These are phyloP conservation scores for Spodoptera littoralis DNA, from an alignment of 2,888 invertebrate species.

Conservation along the genomic window DNA sequence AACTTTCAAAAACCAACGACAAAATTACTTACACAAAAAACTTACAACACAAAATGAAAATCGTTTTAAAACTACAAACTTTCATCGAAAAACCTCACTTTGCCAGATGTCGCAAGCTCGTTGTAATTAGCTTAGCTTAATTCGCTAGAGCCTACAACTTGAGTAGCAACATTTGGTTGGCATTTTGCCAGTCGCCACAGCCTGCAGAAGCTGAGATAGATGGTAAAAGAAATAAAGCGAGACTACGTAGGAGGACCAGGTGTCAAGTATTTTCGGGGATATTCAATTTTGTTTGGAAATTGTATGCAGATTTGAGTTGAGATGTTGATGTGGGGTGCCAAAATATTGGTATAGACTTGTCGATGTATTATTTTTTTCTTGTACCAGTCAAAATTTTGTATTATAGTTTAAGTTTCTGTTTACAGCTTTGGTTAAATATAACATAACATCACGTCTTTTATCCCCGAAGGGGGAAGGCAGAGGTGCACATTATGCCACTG, in stretches of 20 bases:
- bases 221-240: constrained; percentile 74
- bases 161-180: constrained; percentile 60
- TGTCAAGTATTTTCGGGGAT: constrained; percentile 22
- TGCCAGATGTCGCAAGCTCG: constrained; percentile 28
- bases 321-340: too few relatives aligned
- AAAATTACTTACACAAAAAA: neutral
- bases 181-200: constrained; percentile 68
- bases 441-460: too few relatives aligned
- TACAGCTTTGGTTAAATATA: too few relatives aligned
- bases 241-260: constrained; percentile 49
- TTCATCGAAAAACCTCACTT: constrained; percentile 18
- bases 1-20: neutral
- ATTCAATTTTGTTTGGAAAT: constrained; percentile 21
- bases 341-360: too few relatives aligned
- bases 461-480: too few relatives aligned
- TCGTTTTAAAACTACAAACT: constrained; percentile 17
- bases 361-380: too few relatives aligned
- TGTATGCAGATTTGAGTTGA: neutral
- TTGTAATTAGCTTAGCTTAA: constrained; percentile 54
- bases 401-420: too few relatives aligned
- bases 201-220: constrained; percentile 73
- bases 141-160: constrained; percentile 56
- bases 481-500: too few relatives aligned
- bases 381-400: too few relatives aligned
- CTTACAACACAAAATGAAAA: neutral